phyloP scores from a whole-genome alignment of 2,797 vertebrate genomes.

The Sebastes oblongus region DNA sequence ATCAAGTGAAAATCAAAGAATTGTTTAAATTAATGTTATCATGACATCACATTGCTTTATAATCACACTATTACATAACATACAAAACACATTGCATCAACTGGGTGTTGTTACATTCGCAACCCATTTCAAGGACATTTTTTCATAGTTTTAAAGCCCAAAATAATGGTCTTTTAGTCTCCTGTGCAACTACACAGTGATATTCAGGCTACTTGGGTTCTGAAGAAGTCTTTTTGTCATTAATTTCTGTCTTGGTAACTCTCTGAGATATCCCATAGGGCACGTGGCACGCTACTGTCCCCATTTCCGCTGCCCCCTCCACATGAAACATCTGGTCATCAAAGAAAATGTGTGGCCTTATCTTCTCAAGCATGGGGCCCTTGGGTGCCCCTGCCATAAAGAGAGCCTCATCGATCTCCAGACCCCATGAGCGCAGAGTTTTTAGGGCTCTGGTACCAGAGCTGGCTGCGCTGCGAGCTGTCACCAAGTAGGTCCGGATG shows the following conservation, averaged over 20 bases:
- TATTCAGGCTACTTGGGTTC: constrained; percentile 32
- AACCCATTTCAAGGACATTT: not conserved
- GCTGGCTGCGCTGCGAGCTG: constrained; percentile 92
- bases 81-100: not conserved
- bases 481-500: constrained; percentile 95
- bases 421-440: constrained; percentile 93
- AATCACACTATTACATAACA: not conserved
- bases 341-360: constrained; percentile 93
- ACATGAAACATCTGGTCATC: constrained; percentile 97
- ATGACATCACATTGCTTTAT: not conserved
- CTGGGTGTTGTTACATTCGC: not conserved
- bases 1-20: not conserved
- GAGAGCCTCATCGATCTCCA: constrained; percentile 94
- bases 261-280: constrained; percentile 86
- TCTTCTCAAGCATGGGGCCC: constrained; percentile 93
- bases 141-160: not conserved
- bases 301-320: constrained; percentile 90
- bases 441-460: constrained; percentile 92
- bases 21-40: not conserved
- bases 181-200: not conserved
- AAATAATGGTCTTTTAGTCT: not conserved
- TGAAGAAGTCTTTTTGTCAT: constrained; percentile 40
- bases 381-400: constrained; percentile 96
- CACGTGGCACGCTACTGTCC: constrained; percentile 91
- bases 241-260: constrained; percentile 44